phyloP scores from a whole-genome alignment of 2,797 vertebrate genomes.

The Micromesistius poutassou region DNA sequence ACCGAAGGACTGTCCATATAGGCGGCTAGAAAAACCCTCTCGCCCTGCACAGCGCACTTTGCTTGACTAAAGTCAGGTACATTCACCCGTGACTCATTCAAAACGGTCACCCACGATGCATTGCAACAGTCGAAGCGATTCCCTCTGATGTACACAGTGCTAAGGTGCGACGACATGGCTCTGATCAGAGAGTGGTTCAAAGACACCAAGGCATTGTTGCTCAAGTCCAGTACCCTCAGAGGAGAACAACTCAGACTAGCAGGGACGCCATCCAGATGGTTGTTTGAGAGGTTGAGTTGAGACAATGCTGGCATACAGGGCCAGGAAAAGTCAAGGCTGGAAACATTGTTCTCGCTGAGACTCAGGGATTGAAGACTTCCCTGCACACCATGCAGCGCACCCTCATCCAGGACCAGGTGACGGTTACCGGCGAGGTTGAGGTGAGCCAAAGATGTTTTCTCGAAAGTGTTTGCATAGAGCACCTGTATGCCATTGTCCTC shows the following conservation, averaged over 20 bases:
- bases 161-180: slow-evolving; percentile 40
- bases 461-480: slow-evolving; percentile 55
- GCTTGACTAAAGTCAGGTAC: slow-evolving; percentile 55
- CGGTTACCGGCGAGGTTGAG: slow-evolving; percentile 65
- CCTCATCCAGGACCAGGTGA: slow-evolving; percentile 46
- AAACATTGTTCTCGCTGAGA: slow-evolving; percentile 61
- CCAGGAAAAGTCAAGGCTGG: slow-evolving; percentile 48
- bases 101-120: slow-evolving; percentile 51
- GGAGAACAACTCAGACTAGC: slow-evolving; percentile 56
- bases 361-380: slow-evolving; percentile 62
- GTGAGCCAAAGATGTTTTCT: slow-evolving; percentile 55
- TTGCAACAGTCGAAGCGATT: slow-evolving; percentile 70
- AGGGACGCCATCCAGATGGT: slow-evolving; percentile 53
- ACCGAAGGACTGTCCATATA: slow-evolving; percentile 42
- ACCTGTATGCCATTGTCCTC: slow-evolving; percentile 60
- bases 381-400: slow-evolving; percentile 55
- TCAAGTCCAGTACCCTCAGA: slow-evolving; percentile 61
- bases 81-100: slow-evolving; percentile 41
- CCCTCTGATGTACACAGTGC: slow-evolving; percentile 53
- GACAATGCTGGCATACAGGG: slow-evolving; percentile 61
- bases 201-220: slow-evolving; percentile 59
- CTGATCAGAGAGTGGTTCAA: slow-evolving; percentile 56
- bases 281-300: slow-evolving; percentile 62
- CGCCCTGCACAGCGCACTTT: slow-evolving; percentile 42
- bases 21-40: slow-evolving; percentile 28